These are phyloP conservation scores for Drosophila pandora DNA, from an alignment of 1,140 invertebrate genomes.

Conservation along the genomic window DNA sequence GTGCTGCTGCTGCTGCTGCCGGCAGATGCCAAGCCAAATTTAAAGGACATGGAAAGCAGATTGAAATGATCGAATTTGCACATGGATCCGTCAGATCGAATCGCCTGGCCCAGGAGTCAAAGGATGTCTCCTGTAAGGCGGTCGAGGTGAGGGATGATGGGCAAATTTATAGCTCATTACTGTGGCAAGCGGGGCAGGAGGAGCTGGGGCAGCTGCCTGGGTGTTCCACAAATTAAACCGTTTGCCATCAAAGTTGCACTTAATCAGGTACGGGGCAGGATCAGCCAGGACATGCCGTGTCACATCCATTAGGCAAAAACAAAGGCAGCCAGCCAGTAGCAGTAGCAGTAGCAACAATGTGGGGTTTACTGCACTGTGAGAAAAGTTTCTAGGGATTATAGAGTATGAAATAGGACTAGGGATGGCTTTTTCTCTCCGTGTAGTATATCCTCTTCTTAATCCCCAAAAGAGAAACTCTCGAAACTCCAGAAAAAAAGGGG, in stretches of 20 bases:
- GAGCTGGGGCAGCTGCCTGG: constrained; percentile 36
- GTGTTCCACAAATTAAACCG: constrained; percentile 60
- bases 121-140: too few species aligned
- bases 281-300: constrained; percentile 40
- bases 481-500: not conserved
- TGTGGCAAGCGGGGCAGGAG: constrained; percentile 1
- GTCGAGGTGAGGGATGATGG: constrained; percentile 29
- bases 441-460: constrained; percentile 49
- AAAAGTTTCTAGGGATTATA: not conserved
- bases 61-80: constrained; percentile 67
- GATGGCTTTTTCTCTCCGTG: not conserved
- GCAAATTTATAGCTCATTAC: constrained; percentile 46
- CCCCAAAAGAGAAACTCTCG: constrained; percentile 12
- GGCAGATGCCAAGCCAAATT: constrained; percentile 53
- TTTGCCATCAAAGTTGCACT: constrained; percentile 64
- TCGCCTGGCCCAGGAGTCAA: constrained; percentile 39
- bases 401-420: not conserved
- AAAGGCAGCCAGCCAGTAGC: not conserved
- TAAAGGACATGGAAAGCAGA: constrained; percentile 31
- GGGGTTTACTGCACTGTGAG: constrained; percentile 1
- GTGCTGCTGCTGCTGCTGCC: constrained; percentile 63
- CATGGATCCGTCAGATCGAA: constrained; percentile 46
- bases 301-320: constrained; percentile 48
- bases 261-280: constrained; percentile 55
- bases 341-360: too few species aligned